Evolutionary conservation across 2,113 vertebrate species (phyloP), one percentile per base, ranked within the genome.

Genomic region (Antennarius striatus): DNA sequence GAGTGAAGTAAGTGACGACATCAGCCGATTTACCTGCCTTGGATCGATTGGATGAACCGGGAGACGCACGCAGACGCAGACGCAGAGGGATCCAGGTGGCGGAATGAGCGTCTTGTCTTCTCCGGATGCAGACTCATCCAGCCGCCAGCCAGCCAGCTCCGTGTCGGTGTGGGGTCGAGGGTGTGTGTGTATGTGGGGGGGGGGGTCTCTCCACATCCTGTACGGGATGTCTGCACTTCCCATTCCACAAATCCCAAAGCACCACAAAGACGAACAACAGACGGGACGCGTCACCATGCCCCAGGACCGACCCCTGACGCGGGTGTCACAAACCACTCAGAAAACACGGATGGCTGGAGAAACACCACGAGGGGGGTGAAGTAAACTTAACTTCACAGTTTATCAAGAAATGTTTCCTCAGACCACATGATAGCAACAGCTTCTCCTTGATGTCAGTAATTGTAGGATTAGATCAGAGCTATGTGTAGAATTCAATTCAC

Each of bases 121-220:
- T 74, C 14, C 75, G 74, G 75, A 75, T 79, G 79, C n/a, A 55
- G 40, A 16, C 36, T 62, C 65, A 10, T 49, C 58, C 75, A 72
- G 68, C 53, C 29, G 70, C 51, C 13, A 42, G 15, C n/a, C 68
- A 67, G 73, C 29, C 10, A 28, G 13, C 28, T 17, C 42, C 10
- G 42, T 46, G 54, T 63, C 49, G 61, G 59, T 48, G 1, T 39
- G 43, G 60, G 12, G 32, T 42, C 14, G 3, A 47, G 15, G 30
- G 29, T 9, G 14, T 9, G 29, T 4, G 14, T 43, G 42, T 43
- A 29, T 2, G 56, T 55, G 68, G 81, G 77, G 76, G 53, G 67
- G 67, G 74, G 55, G 51, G 52, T 56, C 76, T 56, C 76, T 81
- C 77, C 73, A 92, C 89, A 92, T 92, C 91, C 91, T 91, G 89